Evolutionary conservation across 2,888 invertebrate genomes (phyloP), one percentile per base, ranked within the genome.

Genomic region (Dusona sp.): DNA sequence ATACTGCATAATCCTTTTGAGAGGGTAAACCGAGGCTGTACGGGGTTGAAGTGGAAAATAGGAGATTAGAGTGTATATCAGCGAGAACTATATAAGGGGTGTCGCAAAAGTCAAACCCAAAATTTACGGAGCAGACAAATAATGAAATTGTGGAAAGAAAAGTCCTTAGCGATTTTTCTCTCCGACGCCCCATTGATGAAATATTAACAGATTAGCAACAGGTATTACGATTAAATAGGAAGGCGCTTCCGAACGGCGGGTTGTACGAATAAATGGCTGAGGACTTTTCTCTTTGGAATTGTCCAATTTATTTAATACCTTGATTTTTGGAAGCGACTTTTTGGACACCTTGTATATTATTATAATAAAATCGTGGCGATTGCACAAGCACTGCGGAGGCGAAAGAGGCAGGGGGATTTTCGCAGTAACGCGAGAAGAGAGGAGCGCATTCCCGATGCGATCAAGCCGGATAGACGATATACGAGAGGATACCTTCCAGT

Each of bases 371-470:
- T 85, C 81, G 81, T 73, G 77, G 42, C 65, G 70, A 80, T 75
- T 72, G 25, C 22, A 29, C 57, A 38, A 51, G 61, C 33, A 42
- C 16, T 25, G 22, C 7, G 33, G 61, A 1, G 33, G 25, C 36
- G 70, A 1, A 19, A 36, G 51, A 57, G 16, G 51, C 22, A 61
- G 64, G n/a, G 42, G 80, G 79, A 74, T 78, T 78, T 80, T 80
- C 72, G 77, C 72, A 54, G 85, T 85, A 85, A 84, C 84, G 80
- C 84, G 84, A 84, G 84, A 81, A 85, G 85, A 85, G 85, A 85
- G 78, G 73, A 85, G 85, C 78, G 85, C 81, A 85, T 85, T 85
- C 85, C 73, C 81, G 81, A 65, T 61, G 81, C 81, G 85, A 85
- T 85, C 73, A 81, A 78, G 85, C 85, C 78, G 85, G 81, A 85